Evolutionary conservation across 2,888 invertebrate genomes (phyloP).

Genomic region (Dysmachus trigonus): DNA sequence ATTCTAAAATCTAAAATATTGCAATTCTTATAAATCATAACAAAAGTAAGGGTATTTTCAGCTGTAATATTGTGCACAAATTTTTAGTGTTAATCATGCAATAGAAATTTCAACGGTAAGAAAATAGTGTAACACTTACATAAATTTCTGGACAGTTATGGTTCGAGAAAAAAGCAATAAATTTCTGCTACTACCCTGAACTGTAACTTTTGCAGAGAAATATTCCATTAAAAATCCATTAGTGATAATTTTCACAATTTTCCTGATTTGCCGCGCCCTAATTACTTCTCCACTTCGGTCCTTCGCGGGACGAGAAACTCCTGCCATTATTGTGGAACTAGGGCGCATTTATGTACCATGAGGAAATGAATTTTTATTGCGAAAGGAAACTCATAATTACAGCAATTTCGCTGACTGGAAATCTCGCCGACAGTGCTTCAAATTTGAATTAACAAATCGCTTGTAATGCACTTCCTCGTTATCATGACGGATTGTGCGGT

Average conservation of each 20-base stretch:
- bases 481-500: neutral
- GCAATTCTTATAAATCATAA: no score
- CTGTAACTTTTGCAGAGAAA: neutral
- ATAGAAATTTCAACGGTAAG: neutral
- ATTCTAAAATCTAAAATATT: no score
- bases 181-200: neutral
- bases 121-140: neutral
- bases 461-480: neutral
- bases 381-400: slow-evolving; percentile 11
- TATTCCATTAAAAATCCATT: slow-evolving; percentile 19
- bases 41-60: no score
- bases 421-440: neutral
- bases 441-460: neutral
- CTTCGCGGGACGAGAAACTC: neutral
- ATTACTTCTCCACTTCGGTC: neutral
- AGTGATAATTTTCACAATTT: slow-evolving; percentile 7
- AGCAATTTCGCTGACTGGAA: neutral
- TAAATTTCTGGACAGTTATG: neutral
- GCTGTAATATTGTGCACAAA: neutral
- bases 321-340: neutral
- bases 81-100: neutral
- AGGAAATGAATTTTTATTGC: neutral
- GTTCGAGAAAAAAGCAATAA: neutral
- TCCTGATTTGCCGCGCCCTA: neutral
- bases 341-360: neutral